Evolutionary conservation across 2,888 invertebrate species (phyloP).

Genomic region (Tachystola acroxantha): DNA sequence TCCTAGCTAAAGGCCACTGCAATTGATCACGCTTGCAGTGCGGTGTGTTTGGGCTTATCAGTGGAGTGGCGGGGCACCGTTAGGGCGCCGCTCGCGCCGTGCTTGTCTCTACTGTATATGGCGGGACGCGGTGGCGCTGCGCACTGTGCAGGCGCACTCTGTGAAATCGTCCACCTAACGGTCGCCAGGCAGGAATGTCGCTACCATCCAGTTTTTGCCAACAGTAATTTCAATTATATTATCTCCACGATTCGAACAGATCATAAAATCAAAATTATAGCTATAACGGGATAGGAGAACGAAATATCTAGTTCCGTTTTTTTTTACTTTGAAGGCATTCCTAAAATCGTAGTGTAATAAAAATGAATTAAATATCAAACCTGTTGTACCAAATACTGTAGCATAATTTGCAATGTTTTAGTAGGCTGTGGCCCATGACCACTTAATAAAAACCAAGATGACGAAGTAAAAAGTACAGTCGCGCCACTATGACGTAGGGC

Average conservation of each 20-base stretch:
- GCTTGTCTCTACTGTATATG: constrained; percentile 18
- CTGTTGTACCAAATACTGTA: constrained; percentile 4
- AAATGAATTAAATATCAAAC: constrained; percentile 12
- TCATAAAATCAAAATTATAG: constrained; percentile 42
- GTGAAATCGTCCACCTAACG: constrained; percentile 60
- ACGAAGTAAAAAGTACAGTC: constrained; percentile 4
- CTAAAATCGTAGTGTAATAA: constrained; percentile 10
- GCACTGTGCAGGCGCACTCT: constrained; percentile 25
- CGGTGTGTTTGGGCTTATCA: constrained; percentile 37
- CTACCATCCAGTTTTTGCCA: constrained; percentile 58
- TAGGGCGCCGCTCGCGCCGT: constrained; percentile 21
- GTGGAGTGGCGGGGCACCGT: constrained; percentile 37
- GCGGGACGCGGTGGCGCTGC: constrained; percentile 20
- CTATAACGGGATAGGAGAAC: constrained; percentile 29
- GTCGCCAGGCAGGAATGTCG: constrained; percentile 67
- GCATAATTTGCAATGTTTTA: constrained; percentile 1
- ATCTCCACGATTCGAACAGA: constrained; percentile 37
- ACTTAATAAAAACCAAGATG: constrained; percentile 1
- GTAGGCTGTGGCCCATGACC: constrained; percentile 1
- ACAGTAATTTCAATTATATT: constrained; percentile 48
- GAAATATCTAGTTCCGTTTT: constrained; percentile 16
- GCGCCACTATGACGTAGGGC: constrained; percentile 44
- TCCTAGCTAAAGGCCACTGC: constrained; percentile 21
- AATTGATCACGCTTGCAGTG: constrained; percentile 33
- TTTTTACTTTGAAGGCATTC: neutral